Base-by-base conservation (phyloP, 2,113 vertebrate genomes). In the Phrynosoma blainvillii region DNA sequence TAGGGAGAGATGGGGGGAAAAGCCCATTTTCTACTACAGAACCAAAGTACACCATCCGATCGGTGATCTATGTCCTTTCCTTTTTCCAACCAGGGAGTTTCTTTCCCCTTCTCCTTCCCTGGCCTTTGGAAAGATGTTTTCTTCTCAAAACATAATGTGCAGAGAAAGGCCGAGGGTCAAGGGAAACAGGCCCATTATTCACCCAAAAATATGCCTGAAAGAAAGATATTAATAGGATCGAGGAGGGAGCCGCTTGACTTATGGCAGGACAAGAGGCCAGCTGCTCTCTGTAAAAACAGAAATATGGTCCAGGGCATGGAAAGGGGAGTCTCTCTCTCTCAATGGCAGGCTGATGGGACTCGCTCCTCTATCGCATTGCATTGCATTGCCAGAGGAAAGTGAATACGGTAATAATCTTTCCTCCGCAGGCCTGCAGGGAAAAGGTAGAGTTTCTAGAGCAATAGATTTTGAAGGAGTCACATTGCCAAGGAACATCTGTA, bases 201-300 rank as follows among this genome's bases (percentile, higher is more conserved):
- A 82, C 90, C 94, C 91, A 86, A 88, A 92, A 88, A 93, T 89
- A 92, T 89, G 94, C 76, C 84, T 10, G 80, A 82, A 84, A 87
- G 89, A 71, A 85, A 32, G 88, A 93, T 92, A 90, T 93, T 92
- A 91, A 92, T 85, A 91, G 91, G 7, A 56, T 16, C 32, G 81
- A 77, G 32, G 84, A 68, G 92, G 89, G 89, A 93, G 78, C 56
- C 79, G 85, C 85, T 87, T 92, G 93, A 92, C 90, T 93, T 7
- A 2, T 56, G 23, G 71, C 78, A n/a, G 0, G 27, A 0, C 1
- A 20, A 13, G 47, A 27, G 89, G 13, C 75, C 87, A 32, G 90
- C 88, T 65, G 77, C 2, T 85, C 83, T 1, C 32, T 0, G 2
- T 0, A 42, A 70, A 32, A 30, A 68, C 36, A 66, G 40, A 30